These are phyloP conservation scores for Clivina fossor DNA, from an alignment of 2,888 invertebrate genomes.

Conservation along the genomic window DNA sequence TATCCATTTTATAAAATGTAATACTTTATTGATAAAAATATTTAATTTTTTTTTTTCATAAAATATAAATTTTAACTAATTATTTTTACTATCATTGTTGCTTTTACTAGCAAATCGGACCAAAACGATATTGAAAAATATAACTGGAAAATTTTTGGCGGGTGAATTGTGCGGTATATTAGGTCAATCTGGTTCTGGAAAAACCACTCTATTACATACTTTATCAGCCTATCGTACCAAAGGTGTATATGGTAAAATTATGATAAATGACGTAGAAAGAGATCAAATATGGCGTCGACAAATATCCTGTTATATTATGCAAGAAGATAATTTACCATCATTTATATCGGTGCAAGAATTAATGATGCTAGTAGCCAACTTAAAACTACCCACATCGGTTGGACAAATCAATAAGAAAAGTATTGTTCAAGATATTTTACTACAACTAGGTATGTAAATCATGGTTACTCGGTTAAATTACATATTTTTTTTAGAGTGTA, in stretches of 20 bases:
- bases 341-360: constrained; percentile 73
- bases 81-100: too few species aligned
- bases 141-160: constrained; percentile 20
- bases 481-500: too few species aligned
- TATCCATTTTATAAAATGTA: too few species aligned
- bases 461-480: too few species aligned
- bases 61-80: too few species aligned
- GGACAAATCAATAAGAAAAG: too few species aligned
- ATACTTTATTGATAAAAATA: too few species aligned
- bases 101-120: too few species aligned
- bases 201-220: constrained; percentile 20
- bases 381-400: too few species aligned
- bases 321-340: constrained; percentile 73
- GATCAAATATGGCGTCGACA: constrained; percentile 67
- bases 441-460: too few species aligned
- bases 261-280: constrained; percentile 66
- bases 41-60: too few species aligned
- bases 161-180: constrained; percentile 22
- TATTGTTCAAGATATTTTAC: too few species aligned
- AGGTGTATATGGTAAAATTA: constrained; percentile 68
- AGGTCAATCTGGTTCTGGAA: constrained; percentile 28
- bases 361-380: constrained; percentile 75
- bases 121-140: constrained; percentile 5
- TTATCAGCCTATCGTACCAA: constrained; percentile 61
- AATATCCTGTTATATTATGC: constrained; percentile 80